Evolutionary conservation across 2,797 vertebrate genomes (phyloP), one percentile per base, ranked within the genome.

Genomic region (Acanthurus lineatus): DNA sequence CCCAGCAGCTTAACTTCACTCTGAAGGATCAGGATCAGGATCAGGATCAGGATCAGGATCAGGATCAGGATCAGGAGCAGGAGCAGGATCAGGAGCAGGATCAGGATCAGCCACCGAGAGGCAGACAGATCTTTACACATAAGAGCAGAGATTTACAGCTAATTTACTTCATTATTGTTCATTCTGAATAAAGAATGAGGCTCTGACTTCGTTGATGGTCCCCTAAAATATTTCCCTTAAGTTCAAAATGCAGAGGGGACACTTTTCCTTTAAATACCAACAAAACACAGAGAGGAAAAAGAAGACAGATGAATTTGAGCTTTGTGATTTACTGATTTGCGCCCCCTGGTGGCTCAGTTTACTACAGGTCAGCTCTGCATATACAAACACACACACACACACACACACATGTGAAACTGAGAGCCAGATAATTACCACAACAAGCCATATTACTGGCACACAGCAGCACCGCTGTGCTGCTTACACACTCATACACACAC

Each of bases 361-460:
- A 1, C 57, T 11, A 63, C 42, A 77, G 64, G 11, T 74, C 57
- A 49, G 28, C 74, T 87, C 84, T 85, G 80, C 79, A 76, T 49
- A 52, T 20, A 68, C 51, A 62, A 19, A 52, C 56, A 71, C 67
- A 71, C 1, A 57, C 28, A 42, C 49, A 57, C 16, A 45, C 16
- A 47, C 53, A 69, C 22, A 28, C 6, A 49, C 49, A 22, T 8
- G 61, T 11, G 9, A 62, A 66, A 45, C 42, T 11, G 49, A 81
- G 49, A 81, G 79, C 52, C 76, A 69, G 67, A 76, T 49, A 22
- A 71, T 40, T 25, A 54, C 40, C 57, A 68, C 49, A 82, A 79
- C 56, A 83, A 91, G 87, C 88, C 88, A 89, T 90, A 86, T 35
- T 17, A 60, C 74, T 68, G 72, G 56, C 74, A 68, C 61, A 48